Percentiles rank a stretch among this genome's conserved stretches.
phyloP scores from a whole-genome alignment of 1,140 invertebrate species.

The Metaphire vulgaris region DNA sequence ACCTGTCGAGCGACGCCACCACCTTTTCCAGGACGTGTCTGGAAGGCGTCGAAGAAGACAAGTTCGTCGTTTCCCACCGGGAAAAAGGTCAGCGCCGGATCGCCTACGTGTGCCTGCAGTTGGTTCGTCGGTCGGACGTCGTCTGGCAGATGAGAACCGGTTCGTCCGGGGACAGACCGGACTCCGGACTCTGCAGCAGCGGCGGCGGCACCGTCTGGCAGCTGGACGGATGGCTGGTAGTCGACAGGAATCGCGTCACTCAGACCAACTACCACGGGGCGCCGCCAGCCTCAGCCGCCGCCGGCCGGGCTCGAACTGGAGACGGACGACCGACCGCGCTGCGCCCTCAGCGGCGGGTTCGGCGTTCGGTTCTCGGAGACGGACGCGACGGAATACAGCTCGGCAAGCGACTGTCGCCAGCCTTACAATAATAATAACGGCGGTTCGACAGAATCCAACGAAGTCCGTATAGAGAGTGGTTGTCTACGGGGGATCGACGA shows the following conservation, averaged over 20 bases:
- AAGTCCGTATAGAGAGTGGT: constrained; percentile 27
- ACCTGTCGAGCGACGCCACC: not conserved
- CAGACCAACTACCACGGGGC: not conserved
- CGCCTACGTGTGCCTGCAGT: not conserved
- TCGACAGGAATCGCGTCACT: not conserved
- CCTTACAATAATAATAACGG: too few relatives aligned
- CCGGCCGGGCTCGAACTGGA: too few relatives aligned
- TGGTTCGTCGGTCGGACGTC: not conserved
- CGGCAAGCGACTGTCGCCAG: too few relatives aligned
- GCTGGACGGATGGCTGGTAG: not conserved
- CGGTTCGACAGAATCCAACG: not conserved
- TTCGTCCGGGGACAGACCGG: not conserved
- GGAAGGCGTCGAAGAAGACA: not conserved
- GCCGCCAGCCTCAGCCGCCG: not conserved
- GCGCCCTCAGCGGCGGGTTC: not conserved
- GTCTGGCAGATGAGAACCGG: not conserved
- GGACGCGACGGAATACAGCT: not conserved
- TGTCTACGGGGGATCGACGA: constrained; percentile 20
- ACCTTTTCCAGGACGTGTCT: not conserved
- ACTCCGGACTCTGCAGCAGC: not conserved
- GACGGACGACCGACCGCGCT: too few relatives aligned
- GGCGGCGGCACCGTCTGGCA: not conserved
- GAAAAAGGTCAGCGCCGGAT: not conserved
- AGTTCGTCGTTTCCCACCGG: not conserved
- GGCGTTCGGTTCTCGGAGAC: not conserved